These are phyloP conservation scores for Ericerus pela DNA, from an alignment of 1,140 invertebrate species.

Conservation along the genomic window DNA sequence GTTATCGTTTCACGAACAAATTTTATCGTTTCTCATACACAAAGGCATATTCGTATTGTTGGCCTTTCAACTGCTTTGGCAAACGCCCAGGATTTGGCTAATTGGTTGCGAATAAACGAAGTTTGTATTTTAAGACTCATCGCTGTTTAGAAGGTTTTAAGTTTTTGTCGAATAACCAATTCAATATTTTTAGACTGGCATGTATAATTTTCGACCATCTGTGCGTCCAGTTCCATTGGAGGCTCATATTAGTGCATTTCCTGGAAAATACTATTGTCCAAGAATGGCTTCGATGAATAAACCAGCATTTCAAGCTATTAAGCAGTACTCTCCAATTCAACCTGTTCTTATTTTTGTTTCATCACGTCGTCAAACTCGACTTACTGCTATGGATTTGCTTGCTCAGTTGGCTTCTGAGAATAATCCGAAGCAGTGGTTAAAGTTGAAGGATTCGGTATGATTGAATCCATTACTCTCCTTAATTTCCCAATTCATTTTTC, in stretches of 20 bases:
- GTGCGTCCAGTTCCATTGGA: slow-evolving; percentile 94
- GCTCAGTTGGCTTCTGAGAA: slow-evolving; percentile 80
- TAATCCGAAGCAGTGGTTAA: slow-evolving; percentile 89
- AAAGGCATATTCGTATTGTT: slow-evolving; percentile 63
- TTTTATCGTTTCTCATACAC: slow-evolving; percentile 79
- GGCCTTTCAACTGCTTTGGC: slow-evolving; percentile 95
- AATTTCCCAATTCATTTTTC: neutral
- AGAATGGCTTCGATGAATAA: slow-evolving; percentile 99
- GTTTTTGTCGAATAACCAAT: no score
- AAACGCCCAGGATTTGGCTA: slow-evolving; percentile 89
- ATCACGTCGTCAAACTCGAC: slow-evolving; percentile 87
- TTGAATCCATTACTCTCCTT: neutral
- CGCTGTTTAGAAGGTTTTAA: no score
- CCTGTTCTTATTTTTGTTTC: slow-evolving; percentile 94
- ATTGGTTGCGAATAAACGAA: slow-evolving; percentile 84
- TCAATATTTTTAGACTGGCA: slow-evolving; percentile 51
- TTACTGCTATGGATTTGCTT: slow-evolving; percentile 93
- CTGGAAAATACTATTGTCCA: slow-evolving; percentile 96
- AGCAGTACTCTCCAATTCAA: slow-evolving; percentile 75
- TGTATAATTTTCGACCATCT: slow-evolving; percentile 96
- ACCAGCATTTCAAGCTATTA: slow-evolving; percentile 91
- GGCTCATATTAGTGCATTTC: slow-evolving; percentile 85
- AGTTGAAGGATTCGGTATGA: slow-evolving; percentile 55
- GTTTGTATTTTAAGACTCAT: slow-evolving; percentile 28
- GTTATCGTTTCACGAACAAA: slow-evolving; percentile 74